Conservation (phyloP, 2,113 vertebrate genomes). For the Candoia aspera region DNA sequence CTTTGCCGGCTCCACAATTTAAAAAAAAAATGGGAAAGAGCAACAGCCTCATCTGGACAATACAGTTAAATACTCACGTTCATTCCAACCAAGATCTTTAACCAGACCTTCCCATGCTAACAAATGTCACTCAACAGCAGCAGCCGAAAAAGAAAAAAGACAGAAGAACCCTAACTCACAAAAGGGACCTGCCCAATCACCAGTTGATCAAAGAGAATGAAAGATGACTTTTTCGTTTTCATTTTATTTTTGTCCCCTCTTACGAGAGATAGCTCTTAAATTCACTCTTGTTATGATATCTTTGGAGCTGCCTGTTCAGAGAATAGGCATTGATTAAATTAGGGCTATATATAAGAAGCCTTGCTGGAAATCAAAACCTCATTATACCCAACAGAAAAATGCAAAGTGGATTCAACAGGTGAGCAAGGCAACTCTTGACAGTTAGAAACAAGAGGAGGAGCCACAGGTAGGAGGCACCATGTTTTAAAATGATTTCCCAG, state of each 20-base stretch:
- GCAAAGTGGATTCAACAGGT: constrained; percentile 50
- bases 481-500: constrained; percentile 62
- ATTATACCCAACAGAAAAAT: constrained; percentile 32
- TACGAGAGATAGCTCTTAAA: constrained; percentile 50
- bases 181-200: constrained; percentile 58
- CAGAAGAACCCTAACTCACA: constrained; percentile 52
- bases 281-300: constrained; percentile 56
- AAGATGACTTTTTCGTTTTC: constrained; percentile 25
- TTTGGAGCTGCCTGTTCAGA: constrained; percentile 46
- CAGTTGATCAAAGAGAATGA: constrained; percentile 54
- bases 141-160: constrained; percentile 58
- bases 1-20: constrained; percentile 71
- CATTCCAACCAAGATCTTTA: constrained; percentile 38
- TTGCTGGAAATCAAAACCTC: constrained; percentile 37
- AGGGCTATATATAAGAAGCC: not conserved
- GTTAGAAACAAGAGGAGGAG: constrained; percentile 38
- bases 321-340: constrained; percentile 18
- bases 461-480: constrained; percentile 32
- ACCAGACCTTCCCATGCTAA: constrained; percentile 53
- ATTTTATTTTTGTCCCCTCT: too few species aligned
- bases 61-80: constrained; percentile 50
- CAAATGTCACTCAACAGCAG: constrained; percentile 63
- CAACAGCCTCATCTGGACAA: constrained; percentile 74
- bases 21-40: constrained; percentile 71
- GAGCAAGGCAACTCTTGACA: constrained; percentile 59